These are phyloP conservation scores for Rhopalosiphum maidis DNA, from an alignment of 1,140 invertebrate genomes.

Conservation along the genomic window DNA sequence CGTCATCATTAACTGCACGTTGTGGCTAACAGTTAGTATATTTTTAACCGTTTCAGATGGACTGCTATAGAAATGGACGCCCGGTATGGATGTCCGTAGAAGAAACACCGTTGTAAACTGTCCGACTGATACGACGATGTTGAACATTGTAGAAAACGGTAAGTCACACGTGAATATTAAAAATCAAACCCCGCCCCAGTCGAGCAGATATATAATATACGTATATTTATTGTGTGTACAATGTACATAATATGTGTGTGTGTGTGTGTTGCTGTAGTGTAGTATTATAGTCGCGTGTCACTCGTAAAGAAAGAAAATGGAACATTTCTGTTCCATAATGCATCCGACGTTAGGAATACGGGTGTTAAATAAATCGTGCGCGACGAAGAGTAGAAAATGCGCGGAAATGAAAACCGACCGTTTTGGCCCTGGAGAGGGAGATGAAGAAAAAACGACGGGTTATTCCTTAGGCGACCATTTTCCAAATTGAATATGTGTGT, in stretches of 20 bases:
- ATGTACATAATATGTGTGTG: not conserved
- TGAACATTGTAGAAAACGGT: constrained; percentile 54
- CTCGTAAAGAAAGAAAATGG: constrained; percentile 55
- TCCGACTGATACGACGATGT: constrained; percentile 27
- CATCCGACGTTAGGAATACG: constrained; percentile 44
- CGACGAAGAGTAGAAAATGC: constrained; percentile 42
- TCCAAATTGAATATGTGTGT: constrained; percentile 56
- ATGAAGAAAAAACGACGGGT: constrained; percentile 47
- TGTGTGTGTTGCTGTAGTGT: not conserved
- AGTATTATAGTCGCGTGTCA: constrained; percentile 36
- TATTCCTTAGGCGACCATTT: constrained; percentile 51
- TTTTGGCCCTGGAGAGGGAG: constrained; percentile 33
- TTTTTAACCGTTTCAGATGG: constrained; percentile 25
- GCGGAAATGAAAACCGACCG: constrained; percentile 55
- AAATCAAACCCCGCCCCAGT: not conserved
- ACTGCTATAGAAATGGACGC: not conserved
- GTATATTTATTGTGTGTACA: not conserved
- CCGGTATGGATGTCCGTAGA: not conserved
- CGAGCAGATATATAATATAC: not conserved
- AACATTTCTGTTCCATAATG: constrained; percentile 55
- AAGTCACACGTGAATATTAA: constrained; percentile 32
- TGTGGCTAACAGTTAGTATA: not conserved
- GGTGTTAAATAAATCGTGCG: constrained; percentile 49
- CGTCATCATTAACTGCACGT: not conserved
- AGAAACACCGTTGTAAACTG: constrained; percentile 21